Evolutionary conservation across 2,113 vertebrate genomes (phyloP).

Genomic region (Melanotaenia duboulayi): DNA sequence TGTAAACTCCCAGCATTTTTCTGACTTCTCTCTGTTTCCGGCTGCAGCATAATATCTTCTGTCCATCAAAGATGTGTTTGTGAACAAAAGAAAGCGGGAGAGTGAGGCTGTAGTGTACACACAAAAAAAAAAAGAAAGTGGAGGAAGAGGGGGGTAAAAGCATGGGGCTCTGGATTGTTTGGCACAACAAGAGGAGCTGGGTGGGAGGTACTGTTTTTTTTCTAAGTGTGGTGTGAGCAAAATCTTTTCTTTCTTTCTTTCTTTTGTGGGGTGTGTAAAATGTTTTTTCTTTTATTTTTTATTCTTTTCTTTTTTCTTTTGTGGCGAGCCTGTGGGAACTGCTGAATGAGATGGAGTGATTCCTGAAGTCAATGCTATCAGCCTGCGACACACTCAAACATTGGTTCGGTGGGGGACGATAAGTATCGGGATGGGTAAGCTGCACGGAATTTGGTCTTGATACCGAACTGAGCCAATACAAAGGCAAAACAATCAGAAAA

Average conservation of each 20-base stretch:
- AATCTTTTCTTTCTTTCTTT: conserved; percentile 73
- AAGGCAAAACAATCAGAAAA: conserved; percentile 33
- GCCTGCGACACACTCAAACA: conserved; percentile 84
- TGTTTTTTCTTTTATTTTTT: conserved; percentile 58
- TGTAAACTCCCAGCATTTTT: conserved; percentile 73
- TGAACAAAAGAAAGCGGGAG: conserved; percentile 44
- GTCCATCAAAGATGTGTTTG: conserved; percentile 61
- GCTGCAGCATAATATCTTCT: conserved; percentile 59
- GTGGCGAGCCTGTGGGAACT: conserved; percentile 76
- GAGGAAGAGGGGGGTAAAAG: conserved; percentile 16
- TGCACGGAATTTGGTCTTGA: conserved; percentile 49
- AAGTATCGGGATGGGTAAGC: conserved; percentile 70
- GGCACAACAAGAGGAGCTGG: conserved; percentile 48
- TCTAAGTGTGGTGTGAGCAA: conserved; percentile 57
- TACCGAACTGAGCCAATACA: conserved; percentile 31
- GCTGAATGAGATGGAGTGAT: conserved; percentile 78
- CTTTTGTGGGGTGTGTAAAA: conserved; percentile 65
- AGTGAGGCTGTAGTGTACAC: conserved; percentile 34
- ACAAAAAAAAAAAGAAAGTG: neutral
- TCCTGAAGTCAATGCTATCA: conserved; percentile 86
- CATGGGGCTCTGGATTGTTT: conserved; percentile 71
- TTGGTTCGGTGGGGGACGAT: conserved; percentile 75
- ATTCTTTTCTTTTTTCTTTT: conserved; percentile 52
- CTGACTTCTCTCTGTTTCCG: conserved; percentile 68
- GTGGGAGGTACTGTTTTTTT: conserved; percentile 58